Evolutionary conservation across 2,888 invertebrate species (phyloP).

Genomic region (Halictus ligatus): DNA sequence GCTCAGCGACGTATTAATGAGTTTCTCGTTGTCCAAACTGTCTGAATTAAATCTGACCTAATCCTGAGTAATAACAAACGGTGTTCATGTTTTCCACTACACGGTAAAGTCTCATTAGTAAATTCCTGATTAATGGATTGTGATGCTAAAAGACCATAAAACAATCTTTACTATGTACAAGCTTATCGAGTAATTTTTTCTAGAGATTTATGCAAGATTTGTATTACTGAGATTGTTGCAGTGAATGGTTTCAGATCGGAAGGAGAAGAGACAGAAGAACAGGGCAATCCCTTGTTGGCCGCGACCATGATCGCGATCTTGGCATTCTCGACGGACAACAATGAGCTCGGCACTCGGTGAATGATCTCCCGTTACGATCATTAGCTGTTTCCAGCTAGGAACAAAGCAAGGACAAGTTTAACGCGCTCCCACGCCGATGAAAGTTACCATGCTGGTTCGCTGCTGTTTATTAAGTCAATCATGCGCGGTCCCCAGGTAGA

Average conservation of each 20-base stretch:
- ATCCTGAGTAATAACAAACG: neutral
- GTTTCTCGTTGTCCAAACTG: neutral
- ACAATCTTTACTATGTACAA: neutral
- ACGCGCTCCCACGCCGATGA: constrained; percentile 67
- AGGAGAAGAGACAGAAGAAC: neutral
- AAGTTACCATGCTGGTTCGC: constrained; percentile 44
- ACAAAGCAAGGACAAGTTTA: constrained; percentile 78
- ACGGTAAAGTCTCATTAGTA: neutral
- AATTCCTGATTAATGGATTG: neutral
- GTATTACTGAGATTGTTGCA: neutral
- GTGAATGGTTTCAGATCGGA: neutral
- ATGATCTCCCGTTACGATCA: constrained; percentile 53
- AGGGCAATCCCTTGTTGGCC: neutral
- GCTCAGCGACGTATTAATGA: neutral
- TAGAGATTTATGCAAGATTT: neutral
- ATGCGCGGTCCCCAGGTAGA: neutral
- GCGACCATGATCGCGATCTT: constrained; percentile 69
- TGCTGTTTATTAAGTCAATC: constrained; percentile 23
- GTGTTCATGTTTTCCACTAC: neutral
- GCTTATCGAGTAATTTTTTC: neutral
- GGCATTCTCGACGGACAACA: constrained; percentile 58
- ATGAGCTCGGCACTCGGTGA: constrained; percentile 48
- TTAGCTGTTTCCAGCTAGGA: constrained; percentile 40
- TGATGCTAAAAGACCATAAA: neutral
- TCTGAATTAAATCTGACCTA: neutral